These are phyloP conservation scores for Diachasma alloeum DNA, from an alignment of 1,140 invertebrate genomes.

Conservation along the genomic window DNA sequence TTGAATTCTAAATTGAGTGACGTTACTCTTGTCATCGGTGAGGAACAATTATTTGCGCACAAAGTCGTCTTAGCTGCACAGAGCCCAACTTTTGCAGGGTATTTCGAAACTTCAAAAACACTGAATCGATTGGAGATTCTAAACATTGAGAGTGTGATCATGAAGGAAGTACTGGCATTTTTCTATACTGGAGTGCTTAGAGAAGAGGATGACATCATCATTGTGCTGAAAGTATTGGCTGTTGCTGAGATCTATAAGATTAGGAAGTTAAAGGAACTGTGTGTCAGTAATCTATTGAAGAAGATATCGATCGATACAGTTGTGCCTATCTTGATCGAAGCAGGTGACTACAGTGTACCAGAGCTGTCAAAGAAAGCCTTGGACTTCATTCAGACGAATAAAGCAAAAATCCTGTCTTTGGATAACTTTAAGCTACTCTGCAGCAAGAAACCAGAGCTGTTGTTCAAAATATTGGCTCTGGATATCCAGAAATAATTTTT, in stretches of 20 bases:
- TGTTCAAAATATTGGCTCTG: not conserved
- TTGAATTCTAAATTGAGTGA: not conserved
- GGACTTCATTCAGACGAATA: not conserved
- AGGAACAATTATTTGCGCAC: not conserved
- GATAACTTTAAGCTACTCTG: not conserved
- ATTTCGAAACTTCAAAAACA: not conserved
- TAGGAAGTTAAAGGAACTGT: not conserved
- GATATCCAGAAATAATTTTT: not conserved
- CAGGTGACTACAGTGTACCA: not conserved
- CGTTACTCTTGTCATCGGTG: not conserved
- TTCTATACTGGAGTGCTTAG: not conserved
- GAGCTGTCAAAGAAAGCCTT: not conserved
- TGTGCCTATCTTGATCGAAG: not conserved
- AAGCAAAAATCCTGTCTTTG: not conserved
- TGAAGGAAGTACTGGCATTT: not conserved
- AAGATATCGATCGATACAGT: not conserved
- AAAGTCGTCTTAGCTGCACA: not conserved
- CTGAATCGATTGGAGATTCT: not conserved
- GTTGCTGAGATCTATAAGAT: not conserved
- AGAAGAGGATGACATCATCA: not conserved
- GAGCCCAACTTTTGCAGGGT: not conserved
- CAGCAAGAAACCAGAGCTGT: not conserved
- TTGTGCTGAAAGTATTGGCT: not conserved
- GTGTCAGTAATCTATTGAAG: not conserved
- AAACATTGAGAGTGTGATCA: not conserved